Evolutionary conservation across 2,888 invertebrate genomes (phyloP), one percentile per base, ranked within the genome.

Genomic region (Caenorhabditis panamensis): DNA sequence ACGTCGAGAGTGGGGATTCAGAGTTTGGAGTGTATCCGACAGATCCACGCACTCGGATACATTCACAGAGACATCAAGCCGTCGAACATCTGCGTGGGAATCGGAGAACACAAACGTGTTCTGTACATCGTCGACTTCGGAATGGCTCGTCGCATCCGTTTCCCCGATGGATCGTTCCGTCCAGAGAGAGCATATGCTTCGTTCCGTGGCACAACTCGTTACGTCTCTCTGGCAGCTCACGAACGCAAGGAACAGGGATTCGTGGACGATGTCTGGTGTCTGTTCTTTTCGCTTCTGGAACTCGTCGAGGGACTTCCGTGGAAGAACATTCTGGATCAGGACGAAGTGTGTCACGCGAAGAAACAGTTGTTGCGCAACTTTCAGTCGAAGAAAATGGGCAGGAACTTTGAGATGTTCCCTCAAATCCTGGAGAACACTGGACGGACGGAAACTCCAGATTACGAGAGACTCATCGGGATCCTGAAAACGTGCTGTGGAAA

Each of bases 1-100:
- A 66, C 80, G 8, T 22, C 61, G 13, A 47, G 75, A 54, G 51
- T 88, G 24, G 90, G 86, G 16, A 62, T 83, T 58, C 89, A 90
- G 72, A 69, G 82, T 44, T 54, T 87, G 20, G 82, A 85, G 18
- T 87, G 87, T 22, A 75, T 90, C 49, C 67, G 80, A 28, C 71
- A 77, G 49, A 68, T 90, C 18, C 90, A 90, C 68, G 59, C 76
- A 11, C 66, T 83, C 22, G 89, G 89, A 37, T 88, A 85, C 62
- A 78, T 90, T 31, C 90, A 90, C 77, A 69, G 87, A 28, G 88
- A 89, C 72, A 79, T 89, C 24, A 90, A 90, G 61, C 89, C 89
- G 18, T 86, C 89, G 41, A 90, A 89, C 75, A 85, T 88, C 53
- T 88, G 88, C 68, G 79, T 85, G n/a, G 88, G 88, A 16, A 63